Conservation (phyloP, 2,797 vertebrate species). For the Tapirus indicus region DNA sequence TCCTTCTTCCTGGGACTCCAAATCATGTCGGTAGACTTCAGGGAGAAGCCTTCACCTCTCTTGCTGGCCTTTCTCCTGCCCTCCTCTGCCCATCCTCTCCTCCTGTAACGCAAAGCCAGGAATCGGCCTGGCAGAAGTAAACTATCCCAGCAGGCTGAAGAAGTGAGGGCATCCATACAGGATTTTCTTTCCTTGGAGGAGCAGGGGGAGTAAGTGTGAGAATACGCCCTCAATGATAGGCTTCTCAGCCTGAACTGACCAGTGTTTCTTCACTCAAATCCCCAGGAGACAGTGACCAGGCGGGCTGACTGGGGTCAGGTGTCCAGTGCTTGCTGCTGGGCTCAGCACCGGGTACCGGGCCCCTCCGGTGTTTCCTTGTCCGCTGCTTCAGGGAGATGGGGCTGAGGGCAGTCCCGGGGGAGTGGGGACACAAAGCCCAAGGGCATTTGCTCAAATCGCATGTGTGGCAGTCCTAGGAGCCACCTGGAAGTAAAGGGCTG, state of each 20-base stretch:
- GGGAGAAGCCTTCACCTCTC: not conserved
- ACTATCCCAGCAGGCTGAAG: not conserved
- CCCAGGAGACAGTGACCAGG: not conserved
- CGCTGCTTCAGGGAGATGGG: not conserved
- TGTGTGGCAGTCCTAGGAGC: not conserved
- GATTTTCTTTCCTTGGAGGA: not conserved
- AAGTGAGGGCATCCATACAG: fast-evolving
- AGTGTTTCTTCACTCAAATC: not conserved
- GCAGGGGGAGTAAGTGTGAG: not conserved
- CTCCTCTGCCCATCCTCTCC: not conserved
- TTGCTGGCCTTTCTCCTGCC: not conserved
- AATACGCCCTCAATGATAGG: fast-evolving
- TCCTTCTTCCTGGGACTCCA: not conserved
- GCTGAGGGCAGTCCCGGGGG: not conserved
- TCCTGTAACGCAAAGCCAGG: not conserved
- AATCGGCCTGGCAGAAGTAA: not conserved
- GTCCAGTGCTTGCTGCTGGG: not conserved
- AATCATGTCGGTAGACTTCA: not conserved
- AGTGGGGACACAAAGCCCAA: not conserved
- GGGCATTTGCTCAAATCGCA: not conserved
- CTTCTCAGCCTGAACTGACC: not conserved
- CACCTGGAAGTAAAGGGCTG: not conserved
- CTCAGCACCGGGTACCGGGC: not conserved
- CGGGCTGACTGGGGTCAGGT: not conserved
- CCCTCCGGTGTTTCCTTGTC: not conserved